Percentiles rank a stretch among this genome's conserved stretches.
phyloP scores from a whole-genome alignment of 2,113 vertebrate species.

The Redunca redunca region DNA sequence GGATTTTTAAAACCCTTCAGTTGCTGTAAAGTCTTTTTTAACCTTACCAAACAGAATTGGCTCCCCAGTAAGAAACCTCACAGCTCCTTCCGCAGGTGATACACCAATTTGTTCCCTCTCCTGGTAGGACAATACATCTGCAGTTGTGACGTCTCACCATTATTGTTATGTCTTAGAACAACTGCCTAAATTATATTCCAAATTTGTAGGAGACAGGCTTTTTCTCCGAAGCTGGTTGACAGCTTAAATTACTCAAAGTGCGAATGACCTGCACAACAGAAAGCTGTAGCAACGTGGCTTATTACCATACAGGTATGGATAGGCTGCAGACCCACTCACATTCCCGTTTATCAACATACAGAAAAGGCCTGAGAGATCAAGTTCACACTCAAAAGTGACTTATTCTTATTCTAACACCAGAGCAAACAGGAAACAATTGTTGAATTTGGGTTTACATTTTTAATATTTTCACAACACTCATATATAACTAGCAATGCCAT shows the following conservation, averaged over 20 bases:
- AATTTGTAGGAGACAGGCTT: neutral
- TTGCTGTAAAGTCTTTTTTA: neutral
- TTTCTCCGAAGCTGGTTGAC: neutral
- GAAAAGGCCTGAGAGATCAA: neutral
- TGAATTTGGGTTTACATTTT: neutral
- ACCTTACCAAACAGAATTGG: neutral
- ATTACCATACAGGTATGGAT: neutral
- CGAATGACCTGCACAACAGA: neutral
- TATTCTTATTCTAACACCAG: neutral
- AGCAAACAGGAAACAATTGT: neutral
- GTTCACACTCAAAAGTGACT: neutral
- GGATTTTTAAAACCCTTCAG: neutral
- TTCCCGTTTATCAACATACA: neutral
- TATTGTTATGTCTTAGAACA: neutral
- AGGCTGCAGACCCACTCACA: neutral
- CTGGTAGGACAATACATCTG: neutral
- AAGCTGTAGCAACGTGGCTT: neutral
- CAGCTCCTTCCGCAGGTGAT: neutral
- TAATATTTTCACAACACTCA: neutral
- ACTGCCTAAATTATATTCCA: neutral
- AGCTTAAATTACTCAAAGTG: neutral
- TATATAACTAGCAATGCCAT: neutral
- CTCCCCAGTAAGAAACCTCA: neutral
- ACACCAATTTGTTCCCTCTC: neutral
- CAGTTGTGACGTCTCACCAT: neutral